phyloP scores from a whole-genome alignment of 2,113 vertebrate species.

The Sinocyclocheilus maitianheensis region DNA sequence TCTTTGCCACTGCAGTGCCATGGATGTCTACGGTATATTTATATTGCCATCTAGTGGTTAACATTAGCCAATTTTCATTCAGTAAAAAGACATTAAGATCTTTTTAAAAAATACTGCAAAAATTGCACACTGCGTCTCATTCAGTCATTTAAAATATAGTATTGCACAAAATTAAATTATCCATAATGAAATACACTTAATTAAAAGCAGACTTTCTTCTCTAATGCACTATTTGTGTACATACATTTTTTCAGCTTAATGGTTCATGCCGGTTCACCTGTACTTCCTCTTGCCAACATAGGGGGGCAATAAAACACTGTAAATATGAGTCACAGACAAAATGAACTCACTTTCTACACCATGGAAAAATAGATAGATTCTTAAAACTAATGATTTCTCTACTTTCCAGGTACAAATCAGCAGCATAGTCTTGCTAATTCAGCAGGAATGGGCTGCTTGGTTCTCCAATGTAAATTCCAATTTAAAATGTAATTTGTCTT shows the following conservation, averaged over 20 bases:
- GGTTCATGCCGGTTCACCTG: not conserved
- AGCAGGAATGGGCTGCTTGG: no score
- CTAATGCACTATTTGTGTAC: not conserved
- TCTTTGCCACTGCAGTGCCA: not conserved
- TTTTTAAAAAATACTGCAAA: not conserved
- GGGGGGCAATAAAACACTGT: slow-evolving; percentile 11
- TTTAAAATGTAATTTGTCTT: no score
- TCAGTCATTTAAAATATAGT: not conserved
- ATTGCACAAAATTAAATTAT: not conserved
- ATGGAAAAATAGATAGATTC: not conserved
- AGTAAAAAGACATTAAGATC: not conserved
- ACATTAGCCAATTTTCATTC: not conserved
- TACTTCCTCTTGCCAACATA: slow-evolving; percentile 9
- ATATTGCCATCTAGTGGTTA: slow-evolving; percentile 29
- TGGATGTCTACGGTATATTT: not conserved
- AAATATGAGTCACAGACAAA: not conserved
- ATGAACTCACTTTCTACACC: not conserved
- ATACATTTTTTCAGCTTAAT: not conserved
- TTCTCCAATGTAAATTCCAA: no score
- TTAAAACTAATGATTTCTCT: not conserved
- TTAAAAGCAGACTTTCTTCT: not conserved
- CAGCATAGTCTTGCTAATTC: no score
- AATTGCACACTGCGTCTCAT: not conserved
- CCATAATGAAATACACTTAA: not conserved
- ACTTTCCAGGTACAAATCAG: no score